A percentile compares a stretch with the other conserved stretches of the same genome.
Conservation (phyloP, 1,140 invertebrate species). For the Caenorhabditis brenneri region DNA sequence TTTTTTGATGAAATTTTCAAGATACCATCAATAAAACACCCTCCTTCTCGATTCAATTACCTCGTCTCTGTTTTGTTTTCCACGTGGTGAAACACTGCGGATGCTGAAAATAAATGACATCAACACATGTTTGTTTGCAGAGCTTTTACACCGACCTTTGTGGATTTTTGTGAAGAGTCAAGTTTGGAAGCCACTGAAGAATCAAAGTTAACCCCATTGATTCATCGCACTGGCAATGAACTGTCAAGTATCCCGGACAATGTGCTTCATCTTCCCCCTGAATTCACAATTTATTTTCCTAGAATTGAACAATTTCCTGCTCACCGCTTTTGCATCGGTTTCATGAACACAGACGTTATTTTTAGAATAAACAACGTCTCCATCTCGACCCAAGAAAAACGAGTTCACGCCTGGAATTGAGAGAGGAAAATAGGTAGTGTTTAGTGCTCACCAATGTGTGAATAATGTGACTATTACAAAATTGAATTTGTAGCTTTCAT, state of each 20-base stretch:
- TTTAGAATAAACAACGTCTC: conserved; percentile 72
- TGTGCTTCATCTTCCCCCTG: conserved; percentile 81
- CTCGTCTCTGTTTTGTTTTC: conserved; percentile 39
- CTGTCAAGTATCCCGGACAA: conserved; percentile 87
- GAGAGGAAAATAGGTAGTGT: neutral
- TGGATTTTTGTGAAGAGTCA: conserved; percentile 84
- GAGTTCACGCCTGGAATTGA: conserved; percentile 62
- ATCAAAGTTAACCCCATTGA: conserved; percentile 79
- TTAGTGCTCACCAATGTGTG: neutral
- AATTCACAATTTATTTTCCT: conserved; percentile 19
- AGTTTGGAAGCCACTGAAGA: conserved; percentile 91
- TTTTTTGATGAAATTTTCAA: no score
- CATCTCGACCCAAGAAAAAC: conserved; percentile 67
- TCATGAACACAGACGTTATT: conserved; percentile 97
- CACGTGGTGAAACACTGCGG: conserved; percentile 66
- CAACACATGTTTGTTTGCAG: neutral
- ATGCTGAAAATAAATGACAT: conserved; percentile 58
- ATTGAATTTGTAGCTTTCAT: neutral
- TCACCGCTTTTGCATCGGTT: conserved; percentile 71
- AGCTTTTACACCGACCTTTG: conserved; percentile 73
- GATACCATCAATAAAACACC: neutral
- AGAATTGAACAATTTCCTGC: neutral
- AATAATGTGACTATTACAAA: conserved; percentile 23
- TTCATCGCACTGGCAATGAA: conserved; percentile 78
- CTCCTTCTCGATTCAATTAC: neutral